These are phyloP conservation scores for Cremastinae sp. DNA, from an alignment of 2,888 invertebrate species.

Conservation along the genomic window DNA sequence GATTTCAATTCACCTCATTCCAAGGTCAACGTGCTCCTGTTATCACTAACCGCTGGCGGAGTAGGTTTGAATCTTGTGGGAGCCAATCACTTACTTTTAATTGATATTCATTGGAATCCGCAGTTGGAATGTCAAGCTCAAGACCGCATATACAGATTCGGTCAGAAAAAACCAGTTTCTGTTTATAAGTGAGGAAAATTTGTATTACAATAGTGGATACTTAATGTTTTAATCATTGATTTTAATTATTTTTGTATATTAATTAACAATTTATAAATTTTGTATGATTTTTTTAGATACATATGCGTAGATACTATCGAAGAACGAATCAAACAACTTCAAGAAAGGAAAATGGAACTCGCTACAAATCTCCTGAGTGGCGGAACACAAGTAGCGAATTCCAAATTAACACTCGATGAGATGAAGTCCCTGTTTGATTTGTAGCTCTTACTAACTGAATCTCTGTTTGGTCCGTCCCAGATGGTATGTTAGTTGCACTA, in stretches of 20 bases:
- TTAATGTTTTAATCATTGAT: background rate
- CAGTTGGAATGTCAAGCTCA: slow-evolving; percentile 87
- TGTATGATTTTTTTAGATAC: slow-evolving; percentile 85
- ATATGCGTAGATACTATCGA: slow-evolving; percentile 93
- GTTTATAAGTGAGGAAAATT: slow-evolving; percentile 81
- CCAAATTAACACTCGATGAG: slow-evolving; percentile 90
- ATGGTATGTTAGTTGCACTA: too few relatives aligned
- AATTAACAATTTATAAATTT: slow-evolving; percentile 6
- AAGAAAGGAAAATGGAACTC: slow-evolving; percentile 88
- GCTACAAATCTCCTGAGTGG: slow-evolving; percentile 90
- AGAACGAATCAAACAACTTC: slow-evolving; percentile 90
- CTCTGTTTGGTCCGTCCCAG: too few relatives aligned
- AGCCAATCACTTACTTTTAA: slow-evolving; percentile 93
- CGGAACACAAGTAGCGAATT: slow-evolving; percentile 83
- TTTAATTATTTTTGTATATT: background rate
- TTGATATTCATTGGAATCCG: slow-evolving; percentile 99
- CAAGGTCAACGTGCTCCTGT: slow-evolving; percentile 84
- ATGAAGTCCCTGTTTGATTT: slow-evolving; percentile 85
- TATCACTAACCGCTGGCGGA: slow-evolving; percentile 96
- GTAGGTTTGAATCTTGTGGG: slow-evolving; percentile 96
- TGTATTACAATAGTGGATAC: background rate
- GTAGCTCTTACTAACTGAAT: too few relatives aligned
- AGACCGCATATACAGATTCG: slow-evolving; percentile 91
- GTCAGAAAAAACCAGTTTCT: slow-evolving; percentile 89
- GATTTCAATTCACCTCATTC: slow-evolving; percentile 68